Evolutionary conservation across 2,113 vertebrate genomes (phyloP).

Genomic region (Lepus timidus): DNA sequence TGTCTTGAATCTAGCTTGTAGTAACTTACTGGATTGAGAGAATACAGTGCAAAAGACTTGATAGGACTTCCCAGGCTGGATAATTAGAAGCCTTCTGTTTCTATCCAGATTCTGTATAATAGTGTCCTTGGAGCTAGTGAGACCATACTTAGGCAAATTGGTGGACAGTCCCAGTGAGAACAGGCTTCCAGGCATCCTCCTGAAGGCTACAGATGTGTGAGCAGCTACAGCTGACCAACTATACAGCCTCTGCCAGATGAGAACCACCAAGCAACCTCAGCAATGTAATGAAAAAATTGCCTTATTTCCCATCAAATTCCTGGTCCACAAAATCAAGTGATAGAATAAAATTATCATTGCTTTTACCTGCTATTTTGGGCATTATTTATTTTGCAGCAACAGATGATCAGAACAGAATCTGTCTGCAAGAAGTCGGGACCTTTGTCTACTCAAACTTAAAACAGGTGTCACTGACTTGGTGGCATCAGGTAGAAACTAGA

Average conservation of each 20-base stretch:
- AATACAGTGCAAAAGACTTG: not conserved
- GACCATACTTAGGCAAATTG: not conserved
- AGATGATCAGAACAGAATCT: not conserved
- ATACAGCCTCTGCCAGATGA: not conserved
- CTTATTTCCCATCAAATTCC: not conserved
- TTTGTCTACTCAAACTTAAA: not conserved
- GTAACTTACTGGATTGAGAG: not conserved
- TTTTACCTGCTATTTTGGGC: not conserved
- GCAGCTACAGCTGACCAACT: not conserved
- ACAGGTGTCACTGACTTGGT: not conserved
- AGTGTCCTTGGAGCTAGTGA: not conserved
- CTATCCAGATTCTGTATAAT: not conserved
- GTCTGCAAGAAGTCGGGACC: not conserved
- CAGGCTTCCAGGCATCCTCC: not conserved
- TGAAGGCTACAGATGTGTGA: not conserved
- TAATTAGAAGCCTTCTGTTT: not conserved
- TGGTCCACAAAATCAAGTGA: not conserved
- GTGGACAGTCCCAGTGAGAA: not conserved
- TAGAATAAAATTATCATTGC: not conserved
- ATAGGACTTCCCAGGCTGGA: not conserved
- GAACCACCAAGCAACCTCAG: not conserved
- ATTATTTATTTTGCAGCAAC: not conserved
- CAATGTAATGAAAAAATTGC: not conserved
- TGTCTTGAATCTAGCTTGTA: not conserved
- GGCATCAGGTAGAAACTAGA: not conserved